These are phyloP conservation scores for Eurystomus glaucurus DNA, from an alignment of 2,797 vertebrate species.

Conservation along the genomic window DNA sequence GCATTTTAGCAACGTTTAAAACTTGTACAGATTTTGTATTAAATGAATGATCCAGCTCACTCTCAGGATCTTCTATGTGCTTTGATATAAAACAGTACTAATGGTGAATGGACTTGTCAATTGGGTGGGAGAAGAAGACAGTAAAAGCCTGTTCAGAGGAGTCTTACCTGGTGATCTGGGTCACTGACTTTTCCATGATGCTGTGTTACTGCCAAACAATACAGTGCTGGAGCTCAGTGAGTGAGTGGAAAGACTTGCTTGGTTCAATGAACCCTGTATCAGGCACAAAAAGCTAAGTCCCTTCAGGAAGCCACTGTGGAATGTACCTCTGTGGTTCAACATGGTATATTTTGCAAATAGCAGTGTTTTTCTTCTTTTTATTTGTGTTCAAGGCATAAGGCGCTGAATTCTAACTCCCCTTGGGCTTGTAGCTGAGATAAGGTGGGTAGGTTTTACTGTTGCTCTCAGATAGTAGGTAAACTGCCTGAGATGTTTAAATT, in stretches of 20 bases:
- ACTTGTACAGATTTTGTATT: neutral
- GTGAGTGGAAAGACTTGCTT: neutral
- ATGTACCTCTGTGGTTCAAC: neutral
- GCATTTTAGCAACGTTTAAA: neutral
- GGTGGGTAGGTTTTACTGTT: constrained; percentile 43
- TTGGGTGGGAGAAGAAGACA: neutral
- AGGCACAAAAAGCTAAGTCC: neutral
- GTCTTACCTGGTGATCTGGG: neutral
- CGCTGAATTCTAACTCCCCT: constrained; percentile 20
- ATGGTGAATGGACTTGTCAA: neutral
- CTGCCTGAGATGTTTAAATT: constrained; percentile 23
- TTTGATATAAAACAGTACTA: neutral
- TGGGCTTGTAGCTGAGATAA: constrained; percentile 52
- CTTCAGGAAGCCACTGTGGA: constrained; percentile 10
- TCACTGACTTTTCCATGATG: neutral
- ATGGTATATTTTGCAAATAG: neutral
- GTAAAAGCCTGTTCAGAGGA: neutral
- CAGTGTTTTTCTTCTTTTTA: neutral
- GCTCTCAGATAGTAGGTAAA: constrained; percentile 50
- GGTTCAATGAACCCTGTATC: constrained; percentile 2
- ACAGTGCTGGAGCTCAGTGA: neutral
- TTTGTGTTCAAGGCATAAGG: neutral
- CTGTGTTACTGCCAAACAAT: neutral
- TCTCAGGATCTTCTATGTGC: neutral
- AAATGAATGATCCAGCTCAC: neutral